Conservation (phyloP, 1,140 invertebrate genomes). For the Agrypnia vestita region DNA sequence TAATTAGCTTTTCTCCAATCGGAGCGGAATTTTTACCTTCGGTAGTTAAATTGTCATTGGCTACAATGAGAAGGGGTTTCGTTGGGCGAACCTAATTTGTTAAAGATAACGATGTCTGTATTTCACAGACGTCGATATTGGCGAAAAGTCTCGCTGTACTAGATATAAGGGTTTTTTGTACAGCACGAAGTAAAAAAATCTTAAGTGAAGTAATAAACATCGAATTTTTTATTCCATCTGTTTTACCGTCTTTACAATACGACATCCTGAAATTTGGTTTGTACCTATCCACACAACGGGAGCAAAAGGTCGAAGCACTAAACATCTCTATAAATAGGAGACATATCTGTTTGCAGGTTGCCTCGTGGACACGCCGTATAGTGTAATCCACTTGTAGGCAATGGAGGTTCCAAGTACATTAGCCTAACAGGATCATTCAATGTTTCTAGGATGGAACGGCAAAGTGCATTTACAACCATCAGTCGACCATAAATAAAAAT, state of each 20-base stretch:
- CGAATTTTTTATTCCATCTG: too few species aligned
- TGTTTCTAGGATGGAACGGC: background rate
- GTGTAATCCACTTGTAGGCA: background rate
- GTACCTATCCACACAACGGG: background rate
- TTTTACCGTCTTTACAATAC: too few species aligned
- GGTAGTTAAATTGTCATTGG: background rate
- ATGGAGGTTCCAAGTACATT: background rate
- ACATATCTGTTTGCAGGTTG: too few species aligned
- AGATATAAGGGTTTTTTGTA: background rate
- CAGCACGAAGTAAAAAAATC: too few species aligned
- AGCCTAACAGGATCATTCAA: background rate
- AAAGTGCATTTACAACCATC: too few species aligned
- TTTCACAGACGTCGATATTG: slow-evolving; percentile 31
- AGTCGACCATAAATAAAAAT: too few species aligned
- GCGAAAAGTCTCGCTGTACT: slow-evolving; percentile 39
- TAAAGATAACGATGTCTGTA: slow-evolving; percentile 52
- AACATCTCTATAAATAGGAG: background rate
- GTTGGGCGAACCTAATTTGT: slow-evolving; percentile 48
- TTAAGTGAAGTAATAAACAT: too few species aligned
- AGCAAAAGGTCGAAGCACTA: background rate
- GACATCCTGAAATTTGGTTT: too few species aligned
- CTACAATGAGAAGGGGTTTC: background rate
- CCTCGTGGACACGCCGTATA: background rate
- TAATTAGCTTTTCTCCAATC: slow-evolving; percentile 9
- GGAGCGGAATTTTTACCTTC: background rate